Base-by-base conservation (phyloP, 2,797 vertebrate species). In the Triplophysa yarkandensis region DNA sequence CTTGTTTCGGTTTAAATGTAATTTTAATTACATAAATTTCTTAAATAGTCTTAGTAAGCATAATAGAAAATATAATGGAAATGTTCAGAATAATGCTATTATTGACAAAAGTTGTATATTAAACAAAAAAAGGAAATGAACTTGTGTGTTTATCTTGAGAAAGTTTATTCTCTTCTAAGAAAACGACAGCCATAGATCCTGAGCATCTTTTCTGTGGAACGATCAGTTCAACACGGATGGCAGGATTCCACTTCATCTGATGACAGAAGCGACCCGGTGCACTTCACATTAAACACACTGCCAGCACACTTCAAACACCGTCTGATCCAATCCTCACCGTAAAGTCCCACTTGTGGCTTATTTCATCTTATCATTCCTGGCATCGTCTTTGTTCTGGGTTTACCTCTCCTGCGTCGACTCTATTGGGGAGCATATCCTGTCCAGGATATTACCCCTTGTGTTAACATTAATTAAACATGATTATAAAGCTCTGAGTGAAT, bases 391-490 rank as follows among this genome's bases (percentile, higher is more conserved):
- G 32, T 66, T 72, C 66, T 34, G 50, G 78, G 77, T 86, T 90
- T 85, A 84, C 78, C 77, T 65, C 60, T 68, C 61, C 80, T 83
- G 27, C 68, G 76, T 67, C 77, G 83, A 85, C 77, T 83, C 64
- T 67, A 78, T 70, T 78, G 68, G 77, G 77, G 69, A 69, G 77
- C 68, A 66, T 68, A 43, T 72, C 71, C 61, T 57, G 39, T 74
- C 76, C 79, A 82, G 86, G 85, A 90, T 87, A 89, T 88, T 76
- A 84, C 85, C 80, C 68, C 74, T 74, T 79, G 52, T 90, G 87
- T 89, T 85, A 87, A 87, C 86, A 88, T 78, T 84, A 86, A 90
- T 87, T 87, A 80, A 87, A 87, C 78, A 83, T 48, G 76, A 69
- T 81, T 82, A 74, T 85, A 62, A 71, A 34, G 71, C 82, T 82